Base-by-base conservation (phyloP, 2,888 invertebrate species). In the Archips crataeganus region DNA sequence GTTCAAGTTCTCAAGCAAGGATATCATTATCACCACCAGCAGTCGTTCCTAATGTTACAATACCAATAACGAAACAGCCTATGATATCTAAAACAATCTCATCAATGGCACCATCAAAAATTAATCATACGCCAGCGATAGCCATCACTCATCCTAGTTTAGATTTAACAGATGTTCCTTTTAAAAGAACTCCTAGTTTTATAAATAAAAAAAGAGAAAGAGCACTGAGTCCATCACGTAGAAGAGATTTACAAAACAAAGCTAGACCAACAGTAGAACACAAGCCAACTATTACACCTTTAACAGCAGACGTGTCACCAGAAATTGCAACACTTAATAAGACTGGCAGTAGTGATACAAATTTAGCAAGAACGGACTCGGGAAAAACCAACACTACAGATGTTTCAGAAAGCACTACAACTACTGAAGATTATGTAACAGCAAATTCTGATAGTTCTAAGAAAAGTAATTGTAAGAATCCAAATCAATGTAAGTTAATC, bases 401-500 rank as follows among this genome's bases (percentile, higher is more conserved):
- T 85, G 95, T 97, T 68, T 98, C 98, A n/a, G 98, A 98, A 93
- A 98, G 98, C 82, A 98, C 98, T 75, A 97, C 97, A 57, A 97
- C 97, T 32, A 97, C 97, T 63, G 98, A 98, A 89, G 98, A 98
- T 90, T 98, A 98, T 88, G 97, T 97, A 78, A 98, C 98, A 80
- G 98, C 98, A 86, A 98, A 96, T 88, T 96, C 97, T 70, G 97
- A 97, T 84, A 97, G 96, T 83, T 97, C 97, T 23, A 95, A 96
- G 84, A 95, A 95, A 87, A 96, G 96, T 83, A 95, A 93, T 77
- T 84, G 90, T 80, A 94, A 90, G 81, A 90, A 90, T 82, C 90
- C 89, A 79, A 92, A 88, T 79, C 90, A 92, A 77, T 89, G 94
- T 94, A 87, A 90, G 90, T 88, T 47, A 23, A 54, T n/a, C 3